Conservation (phyloP, 2,797 vertebrate genomes). For the Brotula barbata region DNA sequence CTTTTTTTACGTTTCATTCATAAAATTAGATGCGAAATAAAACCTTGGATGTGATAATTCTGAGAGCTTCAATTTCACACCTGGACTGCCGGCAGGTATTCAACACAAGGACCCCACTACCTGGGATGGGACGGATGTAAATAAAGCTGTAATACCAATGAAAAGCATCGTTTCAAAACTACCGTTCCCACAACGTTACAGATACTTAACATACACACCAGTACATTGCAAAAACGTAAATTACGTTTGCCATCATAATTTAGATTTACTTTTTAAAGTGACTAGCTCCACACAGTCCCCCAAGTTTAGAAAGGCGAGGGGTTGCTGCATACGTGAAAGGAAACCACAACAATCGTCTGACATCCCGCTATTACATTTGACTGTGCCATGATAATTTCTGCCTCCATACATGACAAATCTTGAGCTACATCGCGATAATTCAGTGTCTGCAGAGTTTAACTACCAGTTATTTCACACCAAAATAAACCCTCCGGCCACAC, state of each 20-base stretch:
- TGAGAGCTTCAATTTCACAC: conserved; percentile 6
- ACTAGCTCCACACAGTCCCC: conserved; percentile 17
- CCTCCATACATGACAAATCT: neutral
- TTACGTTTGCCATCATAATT: neutral
- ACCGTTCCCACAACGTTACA: conserved; percentile 1
- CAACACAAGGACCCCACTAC: neutral
- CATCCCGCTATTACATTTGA: neutral
- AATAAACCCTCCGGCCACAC: conserved; percentile 67
- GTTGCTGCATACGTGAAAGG: conserved; percentile 39
- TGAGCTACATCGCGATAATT: conserved; percentile 20
- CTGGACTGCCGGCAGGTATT: conserved; percentile 42
- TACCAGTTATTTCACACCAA: conserved; percentile 60
- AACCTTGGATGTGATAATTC: neutral
- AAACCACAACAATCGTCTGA: conserved; percentile 17
- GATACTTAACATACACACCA: conserved; percentile 1
- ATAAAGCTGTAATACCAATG: conserved; percentile 20
- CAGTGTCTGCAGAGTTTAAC: conserved; percentile 52
- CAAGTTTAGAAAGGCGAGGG: conserved; percentile 56
- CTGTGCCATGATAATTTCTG: neutral
- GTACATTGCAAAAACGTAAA: neutral
- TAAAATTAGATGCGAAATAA: neutral
- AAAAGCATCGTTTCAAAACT: conserved; percentile 37
- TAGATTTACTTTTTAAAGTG: conserved; percentile 37
- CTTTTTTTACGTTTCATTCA: neutral
- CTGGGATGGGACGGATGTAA: conserved; percentile 15